These are phyloP conservation scores for Caenorhabditis inopinata DNA, from an alignment of 1,140 invertebrate species.

Conservation along the genomic window DNA sequence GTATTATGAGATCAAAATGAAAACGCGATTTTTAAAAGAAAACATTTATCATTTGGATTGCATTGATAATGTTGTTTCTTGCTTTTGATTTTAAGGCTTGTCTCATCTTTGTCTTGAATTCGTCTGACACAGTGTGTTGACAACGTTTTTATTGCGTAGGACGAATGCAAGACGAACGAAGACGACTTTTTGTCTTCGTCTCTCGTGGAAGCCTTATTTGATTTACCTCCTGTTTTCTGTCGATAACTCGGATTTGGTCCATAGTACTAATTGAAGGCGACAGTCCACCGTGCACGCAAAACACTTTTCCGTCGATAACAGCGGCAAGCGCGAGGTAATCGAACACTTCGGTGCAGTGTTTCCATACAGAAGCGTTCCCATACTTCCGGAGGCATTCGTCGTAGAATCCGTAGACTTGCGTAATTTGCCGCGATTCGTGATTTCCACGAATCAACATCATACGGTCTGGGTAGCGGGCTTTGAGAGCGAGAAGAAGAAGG, in stretches of 20 bases:
- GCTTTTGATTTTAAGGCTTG: too few species aligned
- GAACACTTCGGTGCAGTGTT: slow-evolving; percentile 87
- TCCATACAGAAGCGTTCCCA: slow-evolving; percentile 97
- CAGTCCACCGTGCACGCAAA: slow-evolving; percentile 98
- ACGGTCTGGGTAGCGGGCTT: slow-evolving; percentile 97
- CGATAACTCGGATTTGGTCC: slow-evolving; percentile 96
- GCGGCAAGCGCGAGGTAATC: slow-evolving; percentile 96
- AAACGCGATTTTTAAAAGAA: too few species aligned
- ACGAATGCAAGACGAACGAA: too few species aligned
- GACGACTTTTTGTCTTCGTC: too few species aligned
- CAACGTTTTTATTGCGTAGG: too few species aligned
- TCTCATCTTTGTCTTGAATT: too few species aligned
- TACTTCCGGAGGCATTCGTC: slow-evolving; percentile 99
- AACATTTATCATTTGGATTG: too few species aligned
- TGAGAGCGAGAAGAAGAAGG: slow-evolving; percentile 89
- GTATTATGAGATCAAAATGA: too few species aligned
- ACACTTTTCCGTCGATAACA: slow-evolving; percentile 96
- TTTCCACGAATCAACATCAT: slow-evolving; percentile 95
- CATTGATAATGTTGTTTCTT: too few species aligned
- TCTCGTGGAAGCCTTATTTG: too few species aligned
- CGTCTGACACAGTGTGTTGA: too few species aligned
- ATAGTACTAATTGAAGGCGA: slow-evolving; percentile 97
- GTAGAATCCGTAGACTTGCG: slow-evolving; percentile 99
- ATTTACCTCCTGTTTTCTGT: slow-evolving; percentile 90
- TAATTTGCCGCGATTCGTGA: slow-evolving; percentile 96